Evolutionary conservation across 2,797 vertebrate species (phyloP).

Genomic region (Threskiornis aethiopicus): DNA sequence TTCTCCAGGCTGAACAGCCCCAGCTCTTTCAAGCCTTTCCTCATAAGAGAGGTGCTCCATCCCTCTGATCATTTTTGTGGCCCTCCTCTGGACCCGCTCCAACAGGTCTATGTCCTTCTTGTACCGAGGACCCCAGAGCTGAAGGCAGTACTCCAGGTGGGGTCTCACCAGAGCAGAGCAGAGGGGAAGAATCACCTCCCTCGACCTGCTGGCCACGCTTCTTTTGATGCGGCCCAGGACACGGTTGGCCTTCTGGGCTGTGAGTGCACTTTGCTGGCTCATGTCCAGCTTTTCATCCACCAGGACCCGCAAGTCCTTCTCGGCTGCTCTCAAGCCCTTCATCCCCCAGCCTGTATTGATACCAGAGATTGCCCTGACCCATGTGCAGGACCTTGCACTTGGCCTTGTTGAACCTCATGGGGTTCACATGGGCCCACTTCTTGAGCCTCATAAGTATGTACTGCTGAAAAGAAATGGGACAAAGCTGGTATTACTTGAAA

Average conservation of each 20-base stretch:
- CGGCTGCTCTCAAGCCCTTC: neutral
- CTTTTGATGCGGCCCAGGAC: neutral
- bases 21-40: too few species aligned
- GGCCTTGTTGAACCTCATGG: neutral
- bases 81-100: neutral
- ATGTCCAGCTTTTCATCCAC: neutral
- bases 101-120: neutral
- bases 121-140: neutral
- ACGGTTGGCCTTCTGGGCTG: neutral
- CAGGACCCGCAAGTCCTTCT: neutral
- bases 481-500: neutral
- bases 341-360: neutral
- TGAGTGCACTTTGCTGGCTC: rapidly evolving
- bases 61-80: neutral
- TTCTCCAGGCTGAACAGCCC: neutral
- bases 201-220: neutral
- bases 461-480: neutral
- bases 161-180: neutral
- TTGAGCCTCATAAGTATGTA: neutral
- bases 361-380: rapidly evolving
- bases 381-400: neutral
- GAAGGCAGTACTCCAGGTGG: neutral
- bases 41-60: too few species aligned
- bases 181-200: neutral
- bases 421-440: neutral